Evolutionary conservation across 2,888 invertebrate species (phyloP).

Genomic region (Steromphala cineraria): DNA sequence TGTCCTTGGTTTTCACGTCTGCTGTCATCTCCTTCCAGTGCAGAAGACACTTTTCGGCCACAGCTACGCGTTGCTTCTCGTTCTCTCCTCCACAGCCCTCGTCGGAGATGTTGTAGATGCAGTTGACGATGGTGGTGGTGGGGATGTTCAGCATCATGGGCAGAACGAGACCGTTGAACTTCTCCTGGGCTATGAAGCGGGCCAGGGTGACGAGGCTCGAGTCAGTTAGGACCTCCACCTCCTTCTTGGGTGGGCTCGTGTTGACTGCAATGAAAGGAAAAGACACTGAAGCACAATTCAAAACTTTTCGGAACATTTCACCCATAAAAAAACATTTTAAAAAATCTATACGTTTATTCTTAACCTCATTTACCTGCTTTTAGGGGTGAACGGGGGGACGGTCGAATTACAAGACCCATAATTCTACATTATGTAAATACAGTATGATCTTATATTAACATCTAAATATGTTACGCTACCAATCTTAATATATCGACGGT

Average conservation of each 20-base stretch:
- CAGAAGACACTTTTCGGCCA: constrained; percentile 49
- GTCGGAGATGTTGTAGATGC: constrained; percentile 36
- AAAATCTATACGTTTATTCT: too few species aligned
- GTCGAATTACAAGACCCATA: too few species aligned
- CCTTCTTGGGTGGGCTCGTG: constrained; percentile 42
- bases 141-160: constrained; percentile 63
- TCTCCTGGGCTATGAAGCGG: constrained; percentile 49
- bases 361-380: too few species aligned
- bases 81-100: constrained; percentile 26
- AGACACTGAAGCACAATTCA: too few species aligned
- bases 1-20: constrained; percentile 57
- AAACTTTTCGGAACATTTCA: too few species aligned
- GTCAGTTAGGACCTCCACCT: constrained; percentile 53
- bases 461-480: too few species aligned
- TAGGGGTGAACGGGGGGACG: too few species aligned
- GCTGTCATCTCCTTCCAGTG: constrained; percentile 55
- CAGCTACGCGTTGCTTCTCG: constrained; percentile 19
- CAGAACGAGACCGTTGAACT: constrained; percentile 50
- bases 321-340: too few species aligned
- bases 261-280: not conserved
- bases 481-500: too few species aligned
- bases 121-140: constrained; percentile 49
- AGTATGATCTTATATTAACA: too few species aligned
- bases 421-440: too few species aligned
- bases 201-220: constrained; percentile 51